A percentile compares a stretch with the other conserved stretches of the same genome.
phyloP scores from a whole-genome alignment of 2,113 vertebrate species.

The Bubo scandiacus region DNA sequence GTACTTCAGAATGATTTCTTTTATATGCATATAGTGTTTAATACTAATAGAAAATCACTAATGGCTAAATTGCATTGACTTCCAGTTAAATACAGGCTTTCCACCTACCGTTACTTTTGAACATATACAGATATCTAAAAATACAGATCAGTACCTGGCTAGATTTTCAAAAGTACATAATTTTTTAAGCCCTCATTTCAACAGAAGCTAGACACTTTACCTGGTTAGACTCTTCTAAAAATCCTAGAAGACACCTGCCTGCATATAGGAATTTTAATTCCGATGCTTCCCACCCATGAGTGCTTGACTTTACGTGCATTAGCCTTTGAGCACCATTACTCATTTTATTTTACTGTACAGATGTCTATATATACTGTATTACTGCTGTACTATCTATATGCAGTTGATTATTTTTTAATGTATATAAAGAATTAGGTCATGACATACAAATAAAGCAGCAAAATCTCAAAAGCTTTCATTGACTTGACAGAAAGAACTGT shows the following conservation, averaged over 20 bases:
- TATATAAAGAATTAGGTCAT: neutral
- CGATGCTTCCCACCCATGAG: neutral
- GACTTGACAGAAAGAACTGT: neutral
- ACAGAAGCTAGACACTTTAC: neutral
- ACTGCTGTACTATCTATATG: neutral
- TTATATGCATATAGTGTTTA: fast-evolving
- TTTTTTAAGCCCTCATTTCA: neutral
- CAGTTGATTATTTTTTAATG: neutral
- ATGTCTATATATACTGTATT: neutral
- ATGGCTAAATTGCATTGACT: neutral
- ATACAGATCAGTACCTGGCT: neutral
- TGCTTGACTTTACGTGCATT: neutral
- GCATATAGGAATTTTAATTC: neutral
- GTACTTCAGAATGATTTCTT: neutral
- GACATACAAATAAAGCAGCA: neutral
- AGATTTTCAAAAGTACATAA: neutral
- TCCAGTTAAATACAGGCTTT: neutral
- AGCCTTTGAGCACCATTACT: neutral
- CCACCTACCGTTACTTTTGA: neutral
- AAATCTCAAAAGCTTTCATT: neutral
- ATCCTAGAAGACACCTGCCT: neutral
- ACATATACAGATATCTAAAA: neutral
- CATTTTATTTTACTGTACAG: too few relatives aligned
- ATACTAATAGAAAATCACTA: neutral
- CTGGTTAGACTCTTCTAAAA: neutral